Evolutionary conservation across 2,888 invertebrate species (phyloP), one percentile per base, ranked within the genome.

Genomic region (Molorchus minor): DNA sequence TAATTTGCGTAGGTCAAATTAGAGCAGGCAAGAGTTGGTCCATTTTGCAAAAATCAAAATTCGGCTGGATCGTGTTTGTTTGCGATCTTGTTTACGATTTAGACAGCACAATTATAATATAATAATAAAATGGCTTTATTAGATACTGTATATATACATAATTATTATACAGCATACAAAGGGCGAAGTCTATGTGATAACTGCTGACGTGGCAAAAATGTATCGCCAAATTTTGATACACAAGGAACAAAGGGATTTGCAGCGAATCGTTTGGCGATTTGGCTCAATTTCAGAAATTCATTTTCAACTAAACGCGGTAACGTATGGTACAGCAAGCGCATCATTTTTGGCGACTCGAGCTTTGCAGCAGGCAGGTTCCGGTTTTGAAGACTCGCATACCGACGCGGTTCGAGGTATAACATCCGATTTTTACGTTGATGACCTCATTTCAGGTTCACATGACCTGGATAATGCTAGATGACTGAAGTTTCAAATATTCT

Each of bases 301-400:
- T 55, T 57, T 29, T 25, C 12, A 12, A 3, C 13, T 56, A 17
- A 55, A 58, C 19, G 58, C 58, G 1, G 51, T 65, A 3, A 63
- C 62, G n/a, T 63, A 61, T 40, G 61, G 65, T 8, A 58, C 59
- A 8, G 36, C 55, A 3, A 35, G 56, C 20, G 61, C 61, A 1
- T 52, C 55, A 4, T 38, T 15, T n/a, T 36, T 56, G 2, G 47
- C 56, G 4, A 56, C 30, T 2, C 19, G 40, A 38, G 10, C 40
- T 33, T 16, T 57, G 2, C n/a, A 12, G n/a, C 41, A 52, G 19
- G 17, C 30, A 20, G 38, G 38, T 10, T 5, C 17, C 13, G 45
- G 29, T 1, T 10, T 2, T 19, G 10, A 25, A 15, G 17, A 13
- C 2, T 4, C 30, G 17, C 12, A 20, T 43, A 16, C 51, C 3